phyloP scores from a whole-genome alignment of 2,113 vertebrate genomes.

The Labeo rohita region DNA sequence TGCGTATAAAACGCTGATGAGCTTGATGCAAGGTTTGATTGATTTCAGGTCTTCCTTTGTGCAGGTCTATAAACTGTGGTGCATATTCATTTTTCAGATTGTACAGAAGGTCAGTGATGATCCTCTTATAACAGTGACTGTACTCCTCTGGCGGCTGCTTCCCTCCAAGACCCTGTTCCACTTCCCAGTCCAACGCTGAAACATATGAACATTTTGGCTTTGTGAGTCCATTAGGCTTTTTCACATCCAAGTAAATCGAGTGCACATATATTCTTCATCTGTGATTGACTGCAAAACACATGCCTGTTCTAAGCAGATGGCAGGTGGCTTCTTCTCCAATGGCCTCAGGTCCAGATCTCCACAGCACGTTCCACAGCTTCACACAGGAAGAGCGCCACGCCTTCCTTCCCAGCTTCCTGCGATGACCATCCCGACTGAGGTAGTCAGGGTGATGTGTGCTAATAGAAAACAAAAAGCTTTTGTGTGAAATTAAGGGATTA shows the following conservation, averaged over 20 bases:
- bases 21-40: constrained; percentile 61
- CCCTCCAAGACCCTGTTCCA: constrained; percentile 65
- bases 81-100: constrained; percentile 66
- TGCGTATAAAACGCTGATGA: constrained; percentile 64
- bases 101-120: constrained; percentile 68
- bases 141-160: constrained; percentile 63
- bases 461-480: neutral
- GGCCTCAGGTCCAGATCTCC: constrained; percentile 53
- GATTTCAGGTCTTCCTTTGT: constrained; percentile 62
- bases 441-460: constrained; percentile 68
- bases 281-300: neutral
- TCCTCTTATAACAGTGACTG: constrained; percentile 73
- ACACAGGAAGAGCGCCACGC: constrained; percentile 64
- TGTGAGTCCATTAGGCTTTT: neutral
- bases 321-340: constrained; percentile 56
- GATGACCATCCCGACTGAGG: constrained; percentile 63
- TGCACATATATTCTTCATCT: neutral
- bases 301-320: constrained; percentile 69
- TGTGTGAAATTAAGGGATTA: neutral
- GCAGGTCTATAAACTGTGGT: constrained; percentile 65
- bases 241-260: neutral
- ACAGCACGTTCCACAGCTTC: constrained; percentile 63
- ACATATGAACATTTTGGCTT: neutral
- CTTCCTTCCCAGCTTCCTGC: constrained; percentile 64
- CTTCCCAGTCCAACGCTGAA: constrained; percentile 70